These are phyloP conservation scores for Microcebus griseorufus DNA, from an alignment of 2,113 vertebrate genomes.

Conservation along the genomic window DNA sequence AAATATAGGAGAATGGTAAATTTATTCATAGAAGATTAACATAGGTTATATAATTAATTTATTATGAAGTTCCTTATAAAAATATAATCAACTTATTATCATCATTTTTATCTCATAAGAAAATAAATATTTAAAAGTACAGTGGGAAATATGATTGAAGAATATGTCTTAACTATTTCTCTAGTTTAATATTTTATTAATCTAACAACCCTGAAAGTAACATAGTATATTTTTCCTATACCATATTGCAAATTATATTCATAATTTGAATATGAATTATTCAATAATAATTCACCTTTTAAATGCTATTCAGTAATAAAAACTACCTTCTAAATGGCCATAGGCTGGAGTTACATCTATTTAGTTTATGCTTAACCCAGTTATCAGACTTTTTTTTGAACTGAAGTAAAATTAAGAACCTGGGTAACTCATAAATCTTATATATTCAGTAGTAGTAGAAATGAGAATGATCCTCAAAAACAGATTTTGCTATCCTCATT, in stretches of 20 bases:
- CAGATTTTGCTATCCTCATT: not conserved
- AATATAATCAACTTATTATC: not conserved
- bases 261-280: too few relatives aligned
- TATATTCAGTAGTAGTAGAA: not conserved
- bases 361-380: not conserved
- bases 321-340: not conserved
- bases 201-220: not conserved
- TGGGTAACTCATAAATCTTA: not conserved
- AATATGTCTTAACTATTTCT: not conserved
- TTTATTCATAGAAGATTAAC: not conserved
- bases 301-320: not conserved
- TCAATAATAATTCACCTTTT: not conserved
- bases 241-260: not conserved
- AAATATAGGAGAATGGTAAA: not conserved
- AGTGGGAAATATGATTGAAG: not conserved
- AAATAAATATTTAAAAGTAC: not conserved
- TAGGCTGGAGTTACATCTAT: not conserved
- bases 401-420: not conserved
- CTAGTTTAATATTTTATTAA: not conserved
- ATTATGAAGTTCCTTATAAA: not conserved
- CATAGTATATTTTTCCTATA: not conserved
- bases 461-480: not conserved
- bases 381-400: not conserved
- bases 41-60: not conserved
- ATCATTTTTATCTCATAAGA: not conserved